Base-by-base conservation (phyloP, 2,113 vertebrate species). In the Dasyprocta punctata region DNA sequence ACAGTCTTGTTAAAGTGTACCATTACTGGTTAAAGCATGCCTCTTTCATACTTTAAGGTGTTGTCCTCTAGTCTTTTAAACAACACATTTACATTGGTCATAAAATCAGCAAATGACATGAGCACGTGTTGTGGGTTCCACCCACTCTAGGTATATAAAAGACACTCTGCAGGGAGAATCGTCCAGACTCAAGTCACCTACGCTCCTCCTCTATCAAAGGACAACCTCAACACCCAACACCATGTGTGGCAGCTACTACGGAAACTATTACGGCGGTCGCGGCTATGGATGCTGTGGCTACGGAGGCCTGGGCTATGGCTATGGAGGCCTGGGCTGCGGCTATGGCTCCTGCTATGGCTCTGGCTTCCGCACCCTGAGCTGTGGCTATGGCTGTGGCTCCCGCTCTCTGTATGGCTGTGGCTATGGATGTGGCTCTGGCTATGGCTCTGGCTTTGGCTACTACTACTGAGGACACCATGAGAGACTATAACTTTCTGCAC, bases 231-330 rank as follows among this genome's bases (percentile, higher is more conserved):
- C 89, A 77, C 65, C 49, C 69, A 90, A 36, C 47, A 96, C 56
- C 28, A 94, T 94, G 86, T 82, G 63, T 58, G n/a, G 69, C 38
- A 96, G 80, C 82, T 95, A 91, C 92, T 96, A 94, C 0, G 4
- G 95, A 58, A 89, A 78, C 85, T 94, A 47, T 24, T 84, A 47
- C 47, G 80, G 96, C 0, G 20, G 86, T 38, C 63, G 17, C 0
- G 94, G 94, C 95, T 96, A 71, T 41, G 87, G 84, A 7, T 19
- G 93, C 54, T 94, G 52, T 58, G 85, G 89, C 60, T 94, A 67
- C 10, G 56, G 92, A 28, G 60, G 86, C 20, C 71, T 92, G 41
- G 92, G 90, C 65, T 94, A 2, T 11, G 92, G 77, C 38, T 97
- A 81, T 0, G n/a, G 93, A 26, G 78, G 87, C 7, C 73, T 67